Percentiles rank a stretch among this genome's conserved stretches.
Evolutionary conservation across 2,888 invertebrate genomes (phyloP).

Genomic region (Cryptus armator): DNA sequence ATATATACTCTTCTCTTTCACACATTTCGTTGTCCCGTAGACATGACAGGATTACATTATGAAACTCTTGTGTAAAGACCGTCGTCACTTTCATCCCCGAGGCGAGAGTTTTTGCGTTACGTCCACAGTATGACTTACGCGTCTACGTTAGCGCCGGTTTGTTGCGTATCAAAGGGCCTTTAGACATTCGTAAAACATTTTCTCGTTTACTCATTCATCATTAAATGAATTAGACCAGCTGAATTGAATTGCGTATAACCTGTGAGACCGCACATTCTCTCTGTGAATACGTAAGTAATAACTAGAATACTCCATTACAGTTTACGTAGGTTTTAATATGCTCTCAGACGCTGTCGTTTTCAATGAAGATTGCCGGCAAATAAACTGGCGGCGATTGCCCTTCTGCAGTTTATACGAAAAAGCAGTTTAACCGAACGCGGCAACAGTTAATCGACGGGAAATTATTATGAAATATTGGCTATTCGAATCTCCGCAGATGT

Average conservation of each 20-base stretch:
- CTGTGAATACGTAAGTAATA: background rate
- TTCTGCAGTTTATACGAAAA: background rate
- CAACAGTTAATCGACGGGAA: background rate
- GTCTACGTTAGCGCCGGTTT: background rate
- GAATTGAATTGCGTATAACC: background rate
- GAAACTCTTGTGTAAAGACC: background rate
- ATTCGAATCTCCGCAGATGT: background rate
- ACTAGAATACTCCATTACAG: background rate
- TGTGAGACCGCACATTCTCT: background rate
- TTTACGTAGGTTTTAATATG: background rate
- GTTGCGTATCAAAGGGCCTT: background rate
- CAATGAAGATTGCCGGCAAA: background rate
- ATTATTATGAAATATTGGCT: background rate
- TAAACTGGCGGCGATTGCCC: background rate
- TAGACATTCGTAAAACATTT: background rate
- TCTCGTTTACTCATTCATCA: background rate
- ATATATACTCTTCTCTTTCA: background rate
- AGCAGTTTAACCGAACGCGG: background rate
- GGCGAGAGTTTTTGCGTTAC: background rate
- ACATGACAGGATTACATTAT: background rate
- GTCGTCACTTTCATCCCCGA: background rate
- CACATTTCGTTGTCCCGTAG: background rate
- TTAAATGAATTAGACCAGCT: conserved; percentile 19
- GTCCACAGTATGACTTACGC: background rate
- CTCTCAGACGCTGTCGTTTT: background rate